Base-by-base conservation (phyloP, 2,113 vertebrate species). In the Cyphotilapia sp. region DNA sequence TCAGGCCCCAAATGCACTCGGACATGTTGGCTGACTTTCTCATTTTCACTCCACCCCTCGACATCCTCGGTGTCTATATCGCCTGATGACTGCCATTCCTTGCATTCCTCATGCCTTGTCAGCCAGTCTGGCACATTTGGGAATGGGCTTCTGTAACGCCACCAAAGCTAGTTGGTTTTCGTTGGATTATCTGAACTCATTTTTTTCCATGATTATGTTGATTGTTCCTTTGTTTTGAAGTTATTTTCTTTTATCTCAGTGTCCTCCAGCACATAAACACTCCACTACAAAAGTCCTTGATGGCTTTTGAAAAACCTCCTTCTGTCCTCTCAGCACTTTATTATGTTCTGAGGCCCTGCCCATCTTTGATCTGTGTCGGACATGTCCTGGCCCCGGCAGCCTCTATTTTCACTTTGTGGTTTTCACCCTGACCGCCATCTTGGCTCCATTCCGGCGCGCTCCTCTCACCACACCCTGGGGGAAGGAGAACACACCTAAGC, bases 391-490 rank as follows among this genome's bases (percentile, higher is more conserved):
- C 84, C 88, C 84, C 5, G 27, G 61, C 90, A 8, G 86, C 86
- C 92, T 94, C 91, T 94, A 94, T 94, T 95, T 94, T 95, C 91
- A 92, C 74, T 81, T 91, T 88, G 92, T 81, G 95, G 94, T 93
- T 94, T 92, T 86, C 59, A 24, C 90, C 51, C 86, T 76, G 76
- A 94, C 95, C 94, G 40, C 90, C 81, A 61, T 91, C 61, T 96
- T 95, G 95, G 95, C 94, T 94, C 89, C 86, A 82, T 90, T 91
- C 94, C 90, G 87, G 91, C 78, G 83, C 89, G 2, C 90, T 94
- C 83, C 85, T 93, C 89, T 91, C 87, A 94, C 95, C 95, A 87
- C 94, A 94, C 92, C 95, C 93, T n/a, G 69, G 53, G 85, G 87
- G 89, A 92, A 88, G 89, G 35, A 56, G 88, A 88, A 93, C 93